Base-by-base conservation (phyloP, 2,113 vertebrate genomes). In the Monopterus albus region DNA sequence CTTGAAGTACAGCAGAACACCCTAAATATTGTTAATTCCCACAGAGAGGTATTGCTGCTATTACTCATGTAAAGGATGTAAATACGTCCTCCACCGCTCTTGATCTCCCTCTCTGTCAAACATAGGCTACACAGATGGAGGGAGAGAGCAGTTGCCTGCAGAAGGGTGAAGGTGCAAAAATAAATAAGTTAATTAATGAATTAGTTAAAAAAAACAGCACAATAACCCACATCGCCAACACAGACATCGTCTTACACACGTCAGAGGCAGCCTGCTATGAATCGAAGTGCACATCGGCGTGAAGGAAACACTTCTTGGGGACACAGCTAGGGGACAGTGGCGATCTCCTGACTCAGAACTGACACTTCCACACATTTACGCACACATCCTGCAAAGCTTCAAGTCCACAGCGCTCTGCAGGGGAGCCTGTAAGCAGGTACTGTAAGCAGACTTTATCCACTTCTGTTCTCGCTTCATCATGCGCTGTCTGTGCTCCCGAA, bases 341-440 rank as follows among this genome's bases (percentile, higher is more conserved):
- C 13, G 31, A 67, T 72, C 51, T 70, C 59, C 72, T 29, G 71
- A 61, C 47, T 63, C 31, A 23, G 68, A 74, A 84, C 79, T 43
- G 63, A 51, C 49, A 31, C 51, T 49, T 46, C n/a, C n/a, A n/a
- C n/a, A n/a, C n/a, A n/a, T n/a, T n/a, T n/a, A 50, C 33, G 20
- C 5, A 43, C 20, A 33, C 11, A 50, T 55, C n/a, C 69, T 1
- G 47, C 52, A 42, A 25, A 84, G 72, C 68, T 64, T 20, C 28
- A 39, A 61, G 33, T 70, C 45, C 39, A 57, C 55, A 18, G 72
- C 47, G 20, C 25, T 49, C 72, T 60, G 63, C 73, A 52, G 47
- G 60, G 71, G 52, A 36, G 45, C 49, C 60, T n/a, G n/a, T n/a
- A n/a, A 73, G 7, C 81, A 88, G 89, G 89, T 90, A 88, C 56